These are phyloP conservation scores for Penaeus vannamei DNA, from an alignment of 1,140 invertebrate genomes.

Conservation along the genomic window DNA sequence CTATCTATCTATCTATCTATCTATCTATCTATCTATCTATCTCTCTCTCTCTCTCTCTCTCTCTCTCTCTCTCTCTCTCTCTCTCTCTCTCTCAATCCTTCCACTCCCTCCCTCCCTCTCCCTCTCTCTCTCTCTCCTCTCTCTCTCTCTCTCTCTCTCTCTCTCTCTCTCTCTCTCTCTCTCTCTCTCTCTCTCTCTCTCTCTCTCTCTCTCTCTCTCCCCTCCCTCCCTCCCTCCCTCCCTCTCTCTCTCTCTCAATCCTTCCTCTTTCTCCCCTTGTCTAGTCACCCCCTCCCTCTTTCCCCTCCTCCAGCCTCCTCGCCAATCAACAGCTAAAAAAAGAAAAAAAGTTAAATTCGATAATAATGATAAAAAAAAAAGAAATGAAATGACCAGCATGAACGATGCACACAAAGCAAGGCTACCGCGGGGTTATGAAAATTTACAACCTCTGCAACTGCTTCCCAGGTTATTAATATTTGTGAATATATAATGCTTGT, in stretches of 20 bases:
- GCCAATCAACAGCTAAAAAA: not conserved
- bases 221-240: not conserved
- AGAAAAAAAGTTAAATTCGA: too few species aligned
- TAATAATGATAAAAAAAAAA: not conserved
- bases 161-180: slow-evolving; percentile 22
- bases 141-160: not conserved
- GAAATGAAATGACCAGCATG: too few species aligned
- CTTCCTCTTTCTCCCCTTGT: not conserved
- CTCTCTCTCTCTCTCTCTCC: not conserved
- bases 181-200: not conserved
- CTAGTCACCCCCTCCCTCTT: not conserved
- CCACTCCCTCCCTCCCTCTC: not conserved
- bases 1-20: not conserved
- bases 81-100: too few species aligned
- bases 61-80: too few species aligned
- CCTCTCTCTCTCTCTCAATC: not conserved
- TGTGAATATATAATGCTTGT: not conserved
- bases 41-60: too few species aligned
- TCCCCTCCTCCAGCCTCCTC: not conserved
- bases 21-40: not conserved
- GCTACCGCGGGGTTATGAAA: too few species aligned
- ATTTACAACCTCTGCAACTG: too few species aligned
- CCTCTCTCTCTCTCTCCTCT: not conserved
- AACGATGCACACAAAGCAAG: too few species aligned
- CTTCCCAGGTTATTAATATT: too few species aligned